Evolutionary conservation across 2,888 invertebrate species (phyloP).

Genomic region (Polymixis lichenea): DNA sequence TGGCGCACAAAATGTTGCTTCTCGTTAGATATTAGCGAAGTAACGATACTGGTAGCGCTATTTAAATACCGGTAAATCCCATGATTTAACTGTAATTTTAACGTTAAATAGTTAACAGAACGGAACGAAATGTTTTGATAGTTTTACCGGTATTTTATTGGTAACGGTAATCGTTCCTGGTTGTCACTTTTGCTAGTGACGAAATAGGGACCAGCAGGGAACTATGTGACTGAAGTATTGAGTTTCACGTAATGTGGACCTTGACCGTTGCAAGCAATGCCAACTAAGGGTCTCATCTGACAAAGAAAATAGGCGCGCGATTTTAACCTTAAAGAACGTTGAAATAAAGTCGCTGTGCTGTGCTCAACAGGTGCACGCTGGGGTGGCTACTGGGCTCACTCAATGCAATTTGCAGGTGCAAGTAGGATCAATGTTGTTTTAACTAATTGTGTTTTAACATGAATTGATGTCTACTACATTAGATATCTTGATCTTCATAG

Average conservation of each 20-base stretch:
- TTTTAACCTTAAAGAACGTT: neutral
- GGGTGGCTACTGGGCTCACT: neutral
- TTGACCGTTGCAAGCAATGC: neutral
- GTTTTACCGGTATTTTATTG: no score
- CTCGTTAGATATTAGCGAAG: no score
- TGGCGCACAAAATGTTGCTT: no score
- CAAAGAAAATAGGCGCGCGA: neutral
- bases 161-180: no score
- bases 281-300: neutral
- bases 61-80: no score
- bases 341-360: neutral
- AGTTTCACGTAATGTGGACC: neutral
- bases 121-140: no score
- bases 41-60: no score
- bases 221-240: neutral
- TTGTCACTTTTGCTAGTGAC: neutral
- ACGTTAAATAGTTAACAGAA: no score
- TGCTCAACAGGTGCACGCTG: neutral
- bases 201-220: neutral
- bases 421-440: slow-evolving; percentile 16
- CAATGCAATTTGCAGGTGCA: neutral
- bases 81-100: no score
- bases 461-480: neutral
- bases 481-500: neutral
- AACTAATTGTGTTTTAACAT: no score